phyloP scores from a whole-genome alignment of 2,888 invertebrate genomes.

The Philonicus albiceps region DNA sequence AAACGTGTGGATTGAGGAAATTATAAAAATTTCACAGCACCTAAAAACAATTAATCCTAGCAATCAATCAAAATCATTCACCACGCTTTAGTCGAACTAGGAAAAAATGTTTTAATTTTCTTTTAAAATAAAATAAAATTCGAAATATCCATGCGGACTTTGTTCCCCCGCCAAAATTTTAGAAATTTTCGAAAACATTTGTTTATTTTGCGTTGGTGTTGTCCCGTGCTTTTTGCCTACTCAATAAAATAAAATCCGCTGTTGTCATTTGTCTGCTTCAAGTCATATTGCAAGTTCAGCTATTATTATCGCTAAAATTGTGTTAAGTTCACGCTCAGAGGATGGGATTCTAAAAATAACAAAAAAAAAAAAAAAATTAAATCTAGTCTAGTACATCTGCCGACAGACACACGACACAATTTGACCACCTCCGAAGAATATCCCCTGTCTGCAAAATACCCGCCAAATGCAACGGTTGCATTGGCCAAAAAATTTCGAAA shows the following conservation, averaged over 20 bases:
- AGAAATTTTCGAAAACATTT: slow-evolving; percentile 3
- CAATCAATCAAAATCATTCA: neutral
- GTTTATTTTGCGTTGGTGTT: neutral
- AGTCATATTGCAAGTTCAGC: slow-evolving; percentile 29
- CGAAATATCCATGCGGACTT: neutral
- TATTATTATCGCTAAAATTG: slow-evolving; percentile 29
- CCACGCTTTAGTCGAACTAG: neutral
- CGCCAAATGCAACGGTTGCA: slow-evolving; percentile 19
- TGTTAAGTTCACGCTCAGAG: slow-evolving; percentile 43
- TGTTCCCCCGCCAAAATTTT: neutral
- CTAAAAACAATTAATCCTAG: neutral
- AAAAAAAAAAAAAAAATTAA: slow-evolving; percentile 22
- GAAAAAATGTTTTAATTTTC: neutral
- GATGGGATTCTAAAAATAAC: slow-evolving; percentile 3
- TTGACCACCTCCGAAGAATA: neutral
- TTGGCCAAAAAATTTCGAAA: slow-evolving; percentile 16
- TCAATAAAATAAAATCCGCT: neutral
- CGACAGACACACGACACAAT: neutral
- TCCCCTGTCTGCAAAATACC: neutral
- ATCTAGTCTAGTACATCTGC: slow-evolving; percentile 2
- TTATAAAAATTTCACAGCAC: neutral
- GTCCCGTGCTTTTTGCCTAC: neutral
- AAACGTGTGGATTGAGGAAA: neutral
- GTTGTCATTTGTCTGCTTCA: neutral
- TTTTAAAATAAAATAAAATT: neutral